Percentiles rank a stretch among this genome's conserved stretches.
These are phyloP conservation scores for Chaetodon auriga DNA, from an alignment of 2,113 vertebrate species.

Conservation along the genomic window DNA sequence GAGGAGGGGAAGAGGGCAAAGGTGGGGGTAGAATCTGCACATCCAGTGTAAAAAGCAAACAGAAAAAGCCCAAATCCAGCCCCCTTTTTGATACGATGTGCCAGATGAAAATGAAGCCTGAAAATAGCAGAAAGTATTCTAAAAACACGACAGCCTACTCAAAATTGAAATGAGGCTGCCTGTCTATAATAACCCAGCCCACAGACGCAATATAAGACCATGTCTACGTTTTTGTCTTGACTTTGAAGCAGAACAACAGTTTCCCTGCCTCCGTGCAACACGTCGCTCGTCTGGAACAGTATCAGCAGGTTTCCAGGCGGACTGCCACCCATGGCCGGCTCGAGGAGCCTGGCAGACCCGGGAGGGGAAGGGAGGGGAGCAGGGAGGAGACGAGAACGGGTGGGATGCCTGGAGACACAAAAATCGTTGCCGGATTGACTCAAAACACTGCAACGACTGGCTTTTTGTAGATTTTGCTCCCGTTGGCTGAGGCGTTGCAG, in stretches of 20 bases:
- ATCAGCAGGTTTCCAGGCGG: constrained; percentile 42
- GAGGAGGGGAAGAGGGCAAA: background rate
- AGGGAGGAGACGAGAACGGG: constrained; percentile 3
- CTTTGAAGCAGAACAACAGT: constrained; percentile 7
- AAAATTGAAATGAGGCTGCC: background rate
- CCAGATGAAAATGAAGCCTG: background rate
- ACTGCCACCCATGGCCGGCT: constrained; percentile 64
- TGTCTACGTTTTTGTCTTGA: background rate
- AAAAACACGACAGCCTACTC: too few species aligned
- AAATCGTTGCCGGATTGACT: constrained; percentile 14
- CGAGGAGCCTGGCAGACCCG: constrained; percentile 51
- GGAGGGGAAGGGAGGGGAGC: background rate
- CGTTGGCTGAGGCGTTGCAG: background rate
- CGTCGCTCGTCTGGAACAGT: constrained; percentile 27
- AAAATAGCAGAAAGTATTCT: background rate
- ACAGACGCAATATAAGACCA: background rate
- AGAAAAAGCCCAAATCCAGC: background rate
- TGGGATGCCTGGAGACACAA: constrained; percentile 3
- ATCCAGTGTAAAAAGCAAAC: background rate
- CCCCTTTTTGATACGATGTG: too few species aligned
- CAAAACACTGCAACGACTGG: background rate
- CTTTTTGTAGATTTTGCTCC: constrained; percentile 18
- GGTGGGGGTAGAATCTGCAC: background rate
- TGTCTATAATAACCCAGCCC: background rate
- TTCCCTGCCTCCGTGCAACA: background rate